Percentiles rank a stretch among this genome's conserved stretches.
Conservation (phyloP, 1,140 invertebrate genomes). For the Heliothis subflexa region DNA sequence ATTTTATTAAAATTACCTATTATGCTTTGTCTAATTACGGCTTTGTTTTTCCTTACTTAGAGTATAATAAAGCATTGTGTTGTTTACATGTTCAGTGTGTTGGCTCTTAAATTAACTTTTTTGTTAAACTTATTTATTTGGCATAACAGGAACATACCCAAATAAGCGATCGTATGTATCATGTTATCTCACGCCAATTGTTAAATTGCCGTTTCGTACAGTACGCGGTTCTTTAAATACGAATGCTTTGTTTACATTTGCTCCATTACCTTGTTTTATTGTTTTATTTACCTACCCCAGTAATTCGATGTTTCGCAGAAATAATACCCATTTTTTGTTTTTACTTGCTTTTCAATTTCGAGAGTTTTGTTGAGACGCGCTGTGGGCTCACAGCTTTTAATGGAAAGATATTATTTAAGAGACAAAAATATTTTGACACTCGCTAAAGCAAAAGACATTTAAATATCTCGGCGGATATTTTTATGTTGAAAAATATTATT, state of each 20-base stretch:
- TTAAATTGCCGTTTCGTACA: no score
- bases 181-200: no score
- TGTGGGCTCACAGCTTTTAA: constrained; percentile 18
- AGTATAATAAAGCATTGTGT: neutral
- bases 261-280: neutral
- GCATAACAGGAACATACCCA: no score
- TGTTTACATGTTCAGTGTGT: neutral
- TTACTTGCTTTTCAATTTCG: constrained; percentile 10
- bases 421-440: constrained; percentile 16
- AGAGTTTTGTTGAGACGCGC: neutral
- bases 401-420: constrained; percentile 34
- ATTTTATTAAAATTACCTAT: no score
- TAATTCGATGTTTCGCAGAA: neutral
- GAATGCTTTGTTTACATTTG: neutral
- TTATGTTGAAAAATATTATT: constrained; percentile 39
- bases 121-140: neutral
- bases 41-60: no score
- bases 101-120: neutral
- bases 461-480: neutral
- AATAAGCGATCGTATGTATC: no score
- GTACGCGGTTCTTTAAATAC: neutral
- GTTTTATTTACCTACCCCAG: neutral
- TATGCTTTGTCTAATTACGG: no score
- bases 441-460: neutral
- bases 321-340: neutral